Conservation (phyloP, 2,113 vertebrate species). For the Australoheros scitulus region DNA sequence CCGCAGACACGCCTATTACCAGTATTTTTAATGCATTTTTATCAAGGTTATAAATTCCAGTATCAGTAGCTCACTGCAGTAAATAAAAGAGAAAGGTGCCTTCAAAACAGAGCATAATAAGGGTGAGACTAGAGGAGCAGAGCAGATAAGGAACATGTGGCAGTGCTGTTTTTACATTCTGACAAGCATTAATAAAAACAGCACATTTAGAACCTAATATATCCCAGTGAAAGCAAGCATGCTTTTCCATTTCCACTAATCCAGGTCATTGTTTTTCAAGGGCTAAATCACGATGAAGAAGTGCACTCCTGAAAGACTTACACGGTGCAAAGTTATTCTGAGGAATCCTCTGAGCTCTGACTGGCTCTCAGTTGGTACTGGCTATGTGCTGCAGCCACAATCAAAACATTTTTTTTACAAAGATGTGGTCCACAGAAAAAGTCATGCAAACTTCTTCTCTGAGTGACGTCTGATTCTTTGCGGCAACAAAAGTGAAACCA, state of each 20-base stretch:
- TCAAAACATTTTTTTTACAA: neutral
- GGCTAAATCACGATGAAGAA: neutral
- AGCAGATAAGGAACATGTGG: neutral
- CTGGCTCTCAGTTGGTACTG: neutral
- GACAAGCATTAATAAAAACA: neutral
- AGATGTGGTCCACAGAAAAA: neutral
- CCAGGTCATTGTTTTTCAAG: neutral
- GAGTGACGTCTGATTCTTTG: neutral
- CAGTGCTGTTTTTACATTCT: neutral
- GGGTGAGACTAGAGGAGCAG: neutral
- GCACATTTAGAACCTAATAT: neutral
- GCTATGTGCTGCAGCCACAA: neutral
- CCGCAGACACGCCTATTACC: neutral
- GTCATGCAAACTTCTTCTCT: neutral
- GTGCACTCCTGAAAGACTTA: neutral
- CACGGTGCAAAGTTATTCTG: neutral
- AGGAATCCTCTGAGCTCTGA: neutral
- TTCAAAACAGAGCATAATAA: neutral
- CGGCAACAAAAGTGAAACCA: neutral
- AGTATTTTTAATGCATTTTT: neutral
- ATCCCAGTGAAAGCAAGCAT: neutral
- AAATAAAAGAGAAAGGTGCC: neutral
- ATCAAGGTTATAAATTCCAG: neutral
- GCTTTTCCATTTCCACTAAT: neutral
- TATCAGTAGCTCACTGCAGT: neutral